Base-by-base conservation (phyloP, 2,797 vertebrate species). In the Rhadinocentrus ornatus region DNA sequence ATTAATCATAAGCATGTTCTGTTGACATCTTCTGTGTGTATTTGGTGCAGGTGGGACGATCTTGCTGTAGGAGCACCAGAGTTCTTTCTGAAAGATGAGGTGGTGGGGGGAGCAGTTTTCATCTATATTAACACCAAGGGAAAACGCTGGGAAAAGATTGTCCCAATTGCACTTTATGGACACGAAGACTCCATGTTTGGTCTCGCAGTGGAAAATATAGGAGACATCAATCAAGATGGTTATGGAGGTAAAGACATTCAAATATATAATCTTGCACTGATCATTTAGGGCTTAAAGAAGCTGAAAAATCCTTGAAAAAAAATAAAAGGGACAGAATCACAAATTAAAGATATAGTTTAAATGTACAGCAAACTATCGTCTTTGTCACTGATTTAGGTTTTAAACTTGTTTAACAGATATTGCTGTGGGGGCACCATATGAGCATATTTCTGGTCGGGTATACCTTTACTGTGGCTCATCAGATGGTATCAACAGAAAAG, bases 141-240 rank as follows among this genome's bases (percentile, higher is more conserved):
- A 13, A 62, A 55, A 73, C 89, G 82, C 8, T 99, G 96, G 97
- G 89, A 91, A 20, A 87, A 93, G 0, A 90, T 94, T 29, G 82
- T 87, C 48, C 95, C 95, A 2, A 66, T 94, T 20, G 91, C 91
- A 77, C 90, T 99, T 5, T 90, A 91, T 2, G 97, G 97, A 75
- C 93, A 85, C 6, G 93, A 89, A 18, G 94, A 95, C 66, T 99
- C 97, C 34, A 97, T 99, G 97, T 99, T 99, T 71, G 97, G 97
- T 41, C 92, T 97, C 7, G 93, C 96, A 0, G 97, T 99, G 41
- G 95, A 96, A 88, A 96, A 95, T 34, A 89, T 96, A 22, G 97
- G 97, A 11, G 97, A 99, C 39, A 1, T 97, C 74, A 97, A 98
- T 91, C 96, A 95, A 82, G 97, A 99, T 0, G 94, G 95, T 48